A percentile compares a stretch with the other conserved stretches of the same genome.
phyloP scores from a whole-genome alignment of 2,113 vertebrate species.

The Sturnira hondurensis region DNA sequence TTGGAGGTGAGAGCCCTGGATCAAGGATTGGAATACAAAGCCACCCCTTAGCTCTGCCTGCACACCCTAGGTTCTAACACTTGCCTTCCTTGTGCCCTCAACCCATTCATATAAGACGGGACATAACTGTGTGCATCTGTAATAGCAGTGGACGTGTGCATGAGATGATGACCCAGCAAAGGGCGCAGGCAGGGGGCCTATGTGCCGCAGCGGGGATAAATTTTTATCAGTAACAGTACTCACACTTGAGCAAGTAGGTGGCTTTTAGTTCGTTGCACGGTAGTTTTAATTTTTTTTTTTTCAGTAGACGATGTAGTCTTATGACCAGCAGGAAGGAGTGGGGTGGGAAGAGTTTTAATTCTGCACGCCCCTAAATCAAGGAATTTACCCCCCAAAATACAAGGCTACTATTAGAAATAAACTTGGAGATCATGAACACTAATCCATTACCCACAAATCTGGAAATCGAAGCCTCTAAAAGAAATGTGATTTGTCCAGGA shows the following conservation, averaged over 20 bases:
- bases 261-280: background rate
- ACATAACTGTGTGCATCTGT: background rate
- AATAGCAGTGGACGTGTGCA: background rate
- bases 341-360: background rate
- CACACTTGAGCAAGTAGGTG: background rate
- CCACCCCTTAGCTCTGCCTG: background rate
- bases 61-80: background rate
- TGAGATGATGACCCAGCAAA: background rate
- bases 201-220: background rate
- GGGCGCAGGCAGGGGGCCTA: no score
- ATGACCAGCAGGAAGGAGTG: rapidly evolving
- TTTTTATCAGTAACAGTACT: background rate
- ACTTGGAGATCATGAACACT: background rate
- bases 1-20: background rate
- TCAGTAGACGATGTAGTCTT: background rate
- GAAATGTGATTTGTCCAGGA: background rate
- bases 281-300: constrained; percentile 13
- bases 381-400: background rate
- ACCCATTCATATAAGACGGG: background rate
- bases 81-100: background rate
- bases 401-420: background rate
- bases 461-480: background rate
- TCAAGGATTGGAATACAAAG: background rate
- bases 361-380: background rate
- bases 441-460: background rate